Base-by-base conservation (phyloP, 2,888 invertebrate genomes). In the Incurvaria masculella region DNA sequence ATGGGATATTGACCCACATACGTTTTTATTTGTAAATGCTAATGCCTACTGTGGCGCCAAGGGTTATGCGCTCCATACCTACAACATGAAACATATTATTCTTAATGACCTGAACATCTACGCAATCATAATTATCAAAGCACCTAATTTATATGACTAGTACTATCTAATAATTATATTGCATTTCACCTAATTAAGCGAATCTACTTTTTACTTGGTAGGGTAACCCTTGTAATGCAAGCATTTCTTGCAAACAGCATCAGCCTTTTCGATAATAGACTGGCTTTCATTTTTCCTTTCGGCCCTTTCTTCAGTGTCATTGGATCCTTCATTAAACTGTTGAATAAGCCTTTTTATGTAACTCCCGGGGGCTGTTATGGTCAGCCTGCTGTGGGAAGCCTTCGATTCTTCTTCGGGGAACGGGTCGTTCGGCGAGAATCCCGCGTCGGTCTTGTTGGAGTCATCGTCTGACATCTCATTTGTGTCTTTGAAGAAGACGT, bases 231-330 rank as follows among this genome's bases (percentile, higher is more conserved):
- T 79, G 47, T 76, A 79, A 61, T 79, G 79, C 47, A 79, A 62
- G 52, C 79, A 79, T 59, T 79, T 79, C 59, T 78, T 79, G 56
- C 79, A 79, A 53, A 79, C 72, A 1, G 78, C 79, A 48, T 79
- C 78, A 11, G 79, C 79, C 53, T 61, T 72, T 40, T 75, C 69
- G 49, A 69, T 75, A 10, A 79, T 71, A 4, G 68, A 61, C 50
- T 66, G 68, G 2, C 69, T 65, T 11, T 49, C 67, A n/a, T 68
- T 21, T 74, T 74, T 79, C 75, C 0, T 70, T 76, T 1, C 66
- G 51, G 39, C 72, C 75, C n/a, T n/a, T n/a, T n/a, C n/a, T 16
- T 75, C 75, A 4, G 52, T 56, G 14, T 75, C 76, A 51, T 74
- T 72, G 0, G 78, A 50, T 0, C 70, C 72, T 57, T 79, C 79